phyloP scores from a whole-genome alignment of 2,888 invertebrate genomes.

The Scaptomyza parva region DNA sequence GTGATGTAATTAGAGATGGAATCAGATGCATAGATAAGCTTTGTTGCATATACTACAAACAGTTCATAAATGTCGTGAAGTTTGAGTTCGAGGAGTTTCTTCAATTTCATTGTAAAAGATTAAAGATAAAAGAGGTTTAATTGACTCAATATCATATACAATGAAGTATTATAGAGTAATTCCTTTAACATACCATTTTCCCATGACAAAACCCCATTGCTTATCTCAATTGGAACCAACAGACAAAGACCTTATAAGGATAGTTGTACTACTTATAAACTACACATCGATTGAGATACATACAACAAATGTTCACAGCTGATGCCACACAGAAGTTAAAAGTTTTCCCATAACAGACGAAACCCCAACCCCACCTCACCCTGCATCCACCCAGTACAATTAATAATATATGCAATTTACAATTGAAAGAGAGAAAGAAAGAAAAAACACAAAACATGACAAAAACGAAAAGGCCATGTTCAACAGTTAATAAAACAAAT shows the following conservation, averaged over 20 bases:
- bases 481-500: constrained; percentile 81
- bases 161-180: not conserved
- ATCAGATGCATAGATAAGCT: constrained; percentile 18
- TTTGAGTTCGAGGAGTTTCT: not conserved
- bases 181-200: constrained; percentile 15
- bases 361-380: constrained; percentile 2
- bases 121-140: no score
- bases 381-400: constrained; percentile 43
- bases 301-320: constrained; percentile 3
- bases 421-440: constrained; percentile 47
- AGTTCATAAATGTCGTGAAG: constrained; percentile 20
- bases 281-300: constrained; percentile 23
- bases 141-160: no score
- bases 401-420: constrained; percentile 74
- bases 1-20: constrained; percentile 26
- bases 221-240: constrained; percentile 11
- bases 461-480: constrained; percentile 62
- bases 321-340: constrained; percentile 48
- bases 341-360: constrained; percentile 62
- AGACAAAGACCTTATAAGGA: constrained; percentile 52
- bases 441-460: constrained; percentile 45
- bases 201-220: constrained; percentile 14
- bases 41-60: not conserved
- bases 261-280: constrained; percentile 29
- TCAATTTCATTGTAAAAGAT: constrained; percentile 14